Evolutionary conservation across 2,888 invertebrate species (phyloP).

Genomic region (Hirtodrosophila cameraria): DNA sequence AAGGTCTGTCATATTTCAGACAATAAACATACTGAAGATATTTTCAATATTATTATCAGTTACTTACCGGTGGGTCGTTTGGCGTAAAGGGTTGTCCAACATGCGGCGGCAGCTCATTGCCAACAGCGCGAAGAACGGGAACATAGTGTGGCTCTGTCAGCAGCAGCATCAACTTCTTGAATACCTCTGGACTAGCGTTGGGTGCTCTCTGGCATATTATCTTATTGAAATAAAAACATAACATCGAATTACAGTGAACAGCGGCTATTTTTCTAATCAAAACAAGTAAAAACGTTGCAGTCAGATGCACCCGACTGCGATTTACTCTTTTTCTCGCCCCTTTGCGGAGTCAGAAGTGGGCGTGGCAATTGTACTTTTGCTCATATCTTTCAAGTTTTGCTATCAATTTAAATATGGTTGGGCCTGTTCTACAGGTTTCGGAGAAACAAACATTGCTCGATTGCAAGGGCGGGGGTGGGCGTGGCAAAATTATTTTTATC

Average conservation of each 20-base stretch:
- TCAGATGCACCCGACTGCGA: too few species aligned
- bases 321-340: too few species aligned
- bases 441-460: too few species aligned
- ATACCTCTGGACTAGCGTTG: conserved; percentile 84
- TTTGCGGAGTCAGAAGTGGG: too few species aligned
- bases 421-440: too few species aligned
- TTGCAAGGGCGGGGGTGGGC: too few species aligned
- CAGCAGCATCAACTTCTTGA: conserved; percentile 86
- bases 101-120: conserved; percentile 89
- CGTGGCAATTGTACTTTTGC: too few species aligned
- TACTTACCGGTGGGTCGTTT: conserved; percentile 87
- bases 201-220: conserved; percentile 89
- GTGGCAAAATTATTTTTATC: too few species aligned
- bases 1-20: conserved; percentile 85
- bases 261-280: too few species aligned
- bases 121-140: conserved; percentile 92
- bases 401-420: too few species aligned
- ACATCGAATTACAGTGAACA: not conserved
- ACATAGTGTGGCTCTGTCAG: conserved; percentile 93
- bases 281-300: too few species aligned
- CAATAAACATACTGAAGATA: not conserved
- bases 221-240: conserved; percentile 83
- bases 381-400: too few species aligned
- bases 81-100: conserved; percentile 93
- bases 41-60: not conserved